Conservation (phyloP, 2,888 invertebrate genomes). For the Neria commutata region DNA sequence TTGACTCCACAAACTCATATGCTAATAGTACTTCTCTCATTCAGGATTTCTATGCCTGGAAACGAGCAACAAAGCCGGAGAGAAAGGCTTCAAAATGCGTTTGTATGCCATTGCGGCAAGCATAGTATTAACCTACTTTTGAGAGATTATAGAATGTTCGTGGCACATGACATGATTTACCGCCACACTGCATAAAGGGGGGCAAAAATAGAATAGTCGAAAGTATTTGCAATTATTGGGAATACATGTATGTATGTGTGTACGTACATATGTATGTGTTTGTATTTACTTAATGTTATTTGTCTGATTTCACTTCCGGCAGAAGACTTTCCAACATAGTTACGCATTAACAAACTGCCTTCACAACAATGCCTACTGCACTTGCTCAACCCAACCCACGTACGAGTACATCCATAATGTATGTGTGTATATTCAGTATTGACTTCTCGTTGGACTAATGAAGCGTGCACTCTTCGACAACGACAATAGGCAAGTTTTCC, state of each 20-base stretch:
- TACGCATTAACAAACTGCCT: not conserved
- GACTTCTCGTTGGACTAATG: not conserved
- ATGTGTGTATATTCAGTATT: slow-evolving; percentile 2
- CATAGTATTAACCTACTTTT: slow-evolving; percentile 31
- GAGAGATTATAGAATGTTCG: slow-evolving; percentile 15
- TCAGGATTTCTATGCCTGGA: not conserved
- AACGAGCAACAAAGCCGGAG: not conserved
- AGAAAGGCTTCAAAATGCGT: slow-evolving; percentile 3
- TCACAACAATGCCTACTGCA: not conserved
- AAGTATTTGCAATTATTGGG: slow-evolving; percentile 12
- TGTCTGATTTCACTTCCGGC: not conserved
- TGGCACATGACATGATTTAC: slow-evolving; percentile 16
- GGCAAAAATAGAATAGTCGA: not conserved
- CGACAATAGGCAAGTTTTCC: too few relatives aligned
- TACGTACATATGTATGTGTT: slow-evolving; percentile 27
- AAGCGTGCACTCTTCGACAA: slow-evolving; percentile 1
- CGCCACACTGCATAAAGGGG: not conserved
- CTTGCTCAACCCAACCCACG: too few relatives aligned
- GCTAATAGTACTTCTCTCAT: not conserved
- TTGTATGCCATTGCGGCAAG: slow-evolving; percentile 9
- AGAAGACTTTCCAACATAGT: not conserved
- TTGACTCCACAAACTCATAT: slow-evolving; percentile 9
- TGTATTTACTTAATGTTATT: not conserved
- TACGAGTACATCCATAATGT: too few relatives aligned
- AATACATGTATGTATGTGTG: slow-evolving; percentile 12